Evolutionary conservation across 2,797 vertebrate species (phyloP), one percentile per base, ranked within the genome.

Genomic region (Acropternis orthonyx): DNA sequence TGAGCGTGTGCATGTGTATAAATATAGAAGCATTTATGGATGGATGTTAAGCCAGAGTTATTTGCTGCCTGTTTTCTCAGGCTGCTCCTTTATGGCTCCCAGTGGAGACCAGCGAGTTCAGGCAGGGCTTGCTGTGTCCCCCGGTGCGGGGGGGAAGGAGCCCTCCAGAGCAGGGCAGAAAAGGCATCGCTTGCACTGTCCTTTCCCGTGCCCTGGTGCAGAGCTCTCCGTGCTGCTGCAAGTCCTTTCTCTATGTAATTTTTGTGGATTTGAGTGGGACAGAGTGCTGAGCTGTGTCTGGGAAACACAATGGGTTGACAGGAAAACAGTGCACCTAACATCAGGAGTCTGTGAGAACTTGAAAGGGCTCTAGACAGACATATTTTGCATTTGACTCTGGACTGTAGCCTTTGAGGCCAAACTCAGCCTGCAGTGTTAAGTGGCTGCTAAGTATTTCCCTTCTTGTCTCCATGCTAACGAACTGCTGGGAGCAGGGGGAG

Each of bases 321-420:
- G 96, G 96, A 96, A 96, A 96, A 9, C 95, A 54, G 63, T 20
- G 92, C 94, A 71, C 85, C 96, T 91, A 69, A 34, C 94, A 94
- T 93, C 89, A 87, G 95, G 76, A 74, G 83, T 87, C 94, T 90
- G 94, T 3, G 66, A 82, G 87, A 52, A 94, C 93, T 95, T 96
- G 93, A 96, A 95, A 97, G 96, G 71, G 75, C 85, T 85, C 92
- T 82, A 96, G 95, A 94, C 96, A 92, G 93, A 85, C 71, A 88
- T 55, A 56, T 93, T 96, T 96, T 96, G 96, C 96, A 96, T 97
- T 96, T 96, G 94, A 93, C 96, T 96, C 95, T 96, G 93, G 93
- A 91, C 74, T 82, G 91, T 14, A 48, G 91, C 88, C 96, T 96
- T 96, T 96, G 95, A 96, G 96, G 95, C 59, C 90, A 8, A 59